These are phyloP conservation scores for Felis catus DNA, from an alignment of 2,113 vertebrate genomes.

Conservation along the genomic window F.catus_Fca126_mat1.0 CM031423.1:58834501-58835000, in stretches of 20 bases:
- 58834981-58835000: no score
- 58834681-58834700: neutral
- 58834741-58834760: neutral
- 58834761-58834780: neutral
- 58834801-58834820: neutral
- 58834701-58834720: neutral
- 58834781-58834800: neutral
- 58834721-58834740: neutral
- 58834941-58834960: neutral
- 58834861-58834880: neutral
- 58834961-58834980: no score
- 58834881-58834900: neutral
- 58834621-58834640: neutral
- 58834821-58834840: neutral
- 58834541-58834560: neutral
- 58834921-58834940: neutral
- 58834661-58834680: neutral
- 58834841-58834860: neutral
- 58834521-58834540: slow-evolving; percentile 38
- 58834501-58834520: neutral
- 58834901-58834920: neutral
- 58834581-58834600: neutral
- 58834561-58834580: neutral
- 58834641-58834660: neutral
- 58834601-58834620: neutral